Base-by-base conservation (phyloP, 2,888 invertebrate genomes). In the Dicyrtoma fusca region DNA sequence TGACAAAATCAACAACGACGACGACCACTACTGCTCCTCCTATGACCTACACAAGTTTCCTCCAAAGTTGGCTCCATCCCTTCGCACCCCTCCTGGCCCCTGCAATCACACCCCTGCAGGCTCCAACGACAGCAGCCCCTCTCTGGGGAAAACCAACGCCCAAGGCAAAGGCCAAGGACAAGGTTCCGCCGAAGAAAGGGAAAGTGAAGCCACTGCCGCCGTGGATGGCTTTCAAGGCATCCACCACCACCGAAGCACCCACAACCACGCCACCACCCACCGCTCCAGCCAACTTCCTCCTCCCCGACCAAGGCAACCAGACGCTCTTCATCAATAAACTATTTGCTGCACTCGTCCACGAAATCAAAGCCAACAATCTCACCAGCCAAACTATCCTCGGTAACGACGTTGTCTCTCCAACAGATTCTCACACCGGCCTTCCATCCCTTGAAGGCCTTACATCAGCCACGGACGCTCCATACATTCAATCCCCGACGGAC, bases 221-320 rank as follows among this genome's bases (percentile, higher is more conserved):
- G 8, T 34, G 34, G 34, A 3, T 34, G 34, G 34, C 34, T 34
- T 5, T 5, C 3, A 61, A 61, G 11, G 1, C 44, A 44, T 17
- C 61, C 8, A 61, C 61, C 13, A 61, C 61, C 1, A 61, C 61
- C n/a, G 61, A 61, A 61, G 44, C 42, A 8, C 44, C 61, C 2
- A 23, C 61, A 17, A 17, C 53, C 19, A 17, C 19, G 2, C 17
- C n/a, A 42, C 11, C 17, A 34, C 44, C 61, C n/a, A 10, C 53
- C 8, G 19, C 53, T 53, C 61, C 61, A 34, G 19, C 17, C 19
- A 10, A 13, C 42, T 5, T 26, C 14, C 59, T 42, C 19, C 13
- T 55, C 42, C 14, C 23, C 5, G 23, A 17, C 53, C 5, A 8
- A 3, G 11, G 3, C 2, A 4, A 44, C 11, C 34, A 61, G 1